Percentiles rank a stretch among this genome's conserved stretches.
phyloP scores from a whole-genome alignment of 1,140 invertebrate genomes.

The Cataglyphis hispanica region DNA sequence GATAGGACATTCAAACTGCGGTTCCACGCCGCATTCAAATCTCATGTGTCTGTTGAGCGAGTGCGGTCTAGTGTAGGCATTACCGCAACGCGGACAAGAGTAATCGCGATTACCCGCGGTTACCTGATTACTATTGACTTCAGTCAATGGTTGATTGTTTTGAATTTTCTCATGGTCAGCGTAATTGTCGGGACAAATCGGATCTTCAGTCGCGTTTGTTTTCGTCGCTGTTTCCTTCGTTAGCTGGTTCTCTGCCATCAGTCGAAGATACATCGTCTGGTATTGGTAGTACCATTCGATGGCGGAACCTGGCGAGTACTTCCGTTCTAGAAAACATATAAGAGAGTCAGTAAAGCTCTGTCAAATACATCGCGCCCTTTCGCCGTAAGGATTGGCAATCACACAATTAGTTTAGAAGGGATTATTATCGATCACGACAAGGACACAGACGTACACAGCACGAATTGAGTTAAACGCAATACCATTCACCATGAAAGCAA shows the following conservation, averaged over 20 bases:
- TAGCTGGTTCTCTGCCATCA: slow-evolving; percentile 76
- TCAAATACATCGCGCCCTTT: background rate
- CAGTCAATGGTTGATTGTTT: slow-evolving; percentile 11
- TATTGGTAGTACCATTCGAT: slow-evolving; percentile 81
- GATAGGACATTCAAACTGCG: slow-evolving; percentile 87
- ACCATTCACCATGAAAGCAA: slow-evolving; percentile 68
- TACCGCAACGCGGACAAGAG: slow-evolving; percentile 87
- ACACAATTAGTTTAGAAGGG: slow-evolving; percentile 18
- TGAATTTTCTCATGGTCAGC: background rate
- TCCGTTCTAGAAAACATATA: slow-evolving; percentile 78
- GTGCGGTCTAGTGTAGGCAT: slow-evolving; percentile 87
- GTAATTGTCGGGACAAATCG: background rate
- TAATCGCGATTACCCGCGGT: slow-evolving; percentile 64
- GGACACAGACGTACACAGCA: slow-evolving; percentile 61
- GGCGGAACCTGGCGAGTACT: slow-evolving; percentile 69
- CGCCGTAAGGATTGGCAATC: slow-evolving; percentile 49
- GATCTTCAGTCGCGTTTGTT: background rate
- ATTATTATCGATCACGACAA: slow-evolving; percentile 30
- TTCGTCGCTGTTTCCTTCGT: slow-evolving; percentile 27
- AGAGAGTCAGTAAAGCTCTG: slow-evolving; percentile 62
- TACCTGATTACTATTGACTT: slow-evolving; percentile 28
- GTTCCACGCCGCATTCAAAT: slow-evolving; percentile 90
- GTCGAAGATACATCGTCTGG: slow-evolving; percentile 77
- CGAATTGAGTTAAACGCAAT: slow-evolving; percentile 46
- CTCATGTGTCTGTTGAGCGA: slow-evolving; percentile 89